Evolutionary conservation across 2,888 invertebrate genomes (phyloP), one percentile per base, ranked within the genome.

Genomic region (Campopleginae sp.): DNA sequence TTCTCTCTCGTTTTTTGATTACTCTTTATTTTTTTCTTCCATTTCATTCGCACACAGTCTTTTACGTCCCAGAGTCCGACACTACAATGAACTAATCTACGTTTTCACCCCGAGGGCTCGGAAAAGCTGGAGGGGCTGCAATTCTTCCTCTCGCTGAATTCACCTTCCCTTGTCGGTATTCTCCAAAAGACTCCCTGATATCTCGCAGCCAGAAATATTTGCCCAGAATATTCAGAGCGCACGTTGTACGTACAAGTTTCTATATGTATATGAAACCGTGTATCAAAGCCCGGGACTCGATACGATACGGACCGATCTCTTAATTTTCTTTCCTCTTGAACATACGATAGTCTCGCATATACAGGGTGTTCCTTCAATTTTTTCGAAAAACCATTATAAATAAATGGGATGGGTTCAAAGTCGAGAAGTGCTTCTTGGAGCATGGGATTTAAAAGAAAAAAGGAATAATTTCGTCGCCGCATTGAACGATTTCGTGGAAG

Each of bases 31-130:
- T 44, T 80, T 71, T 48, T 42, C 19, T 72, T 70, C 80, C 38
- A 66, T 66, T 66, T 42, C 51, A 48, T 51, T 42, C 54, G 33
- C 31, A 31, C 46, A 63, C 68, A 68, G 48, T 77, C 76, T 80
- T 51, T 72, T 66, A 71, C 51, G 31, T 51, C 66, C 63, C 58
- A 23, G 61, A 80, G 54, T 72, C 85, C 65, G 61, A 74, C 76
- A 77, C 72, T 76, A 82, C 82, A 82, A 82, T 76, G 80, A 85
- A 80, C 85, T 85, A 85, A 85, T 85, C 72, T 82, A 19, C 82
- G 79, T 72, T 77, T 51, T 63, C 61, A 61, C 85, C 68, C 23
- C 48, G 38, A 51, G 76, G 65, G 63, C 48, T 19, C 51, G 17
- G 38, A 31, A 6, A 33, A n/a, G 23, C 38, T 33, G 17, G 17